phyloP scores from a whole-genome alignment of 64 coral and sea anemone genomes.

The Pachyseris speciosa region DNA sequence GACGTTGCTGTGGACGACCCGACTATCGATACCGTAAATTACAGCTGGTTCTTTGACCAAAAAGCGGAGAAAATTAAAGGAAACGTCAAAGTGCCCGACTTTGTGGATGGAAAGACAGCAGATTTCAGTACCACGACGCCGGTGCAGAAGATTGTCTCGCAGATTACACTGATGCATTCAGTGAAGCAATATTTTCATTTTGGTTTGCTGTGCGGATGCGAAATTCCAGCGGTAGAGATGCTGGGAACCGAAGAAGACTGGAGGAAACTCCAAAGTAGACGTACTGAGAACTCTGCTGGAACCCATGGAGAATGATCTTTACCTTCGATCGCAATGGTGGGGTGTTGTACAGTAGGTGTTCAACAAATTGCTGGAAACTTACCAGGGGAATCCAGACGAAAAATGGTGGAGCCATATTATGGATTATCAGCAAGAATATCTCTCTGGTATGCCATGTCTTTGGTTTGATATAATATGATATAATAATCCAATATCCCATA shows the following conservation, averaged over 20 bases:
- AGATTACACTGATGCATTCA: conserved; percentile 82
- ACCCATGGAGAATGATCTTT: conserved; percentile 49
- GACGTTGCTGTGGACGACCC: conserved; percentile 21
- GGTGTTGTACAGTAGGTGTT: conserved; percentile 38
- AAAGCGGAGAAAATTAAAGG: conserved; percentile 40
- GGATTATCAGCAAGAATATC: background rate
- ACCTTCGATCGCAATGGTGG: conserved; percentile 29
- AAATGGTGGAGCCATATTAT: conserved; percentile 80
- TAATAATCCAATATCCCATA: too few species aligned
- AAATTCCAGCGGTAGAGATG: conserved; percentile 74
- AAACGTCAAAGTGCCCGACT: conserved; percentile 75
- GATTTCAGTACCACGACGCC: conserved; percentile 67
- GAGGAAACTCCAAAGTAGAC: conserved; percentile 58
- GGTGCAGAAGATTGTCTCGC: conserved; percentile 79
- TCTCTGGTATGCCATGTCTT: conserved; percentile 21
- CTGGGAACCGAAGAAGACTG: conserved; percentile 66
- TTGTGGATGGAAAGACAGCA: conserved; percentile 71
- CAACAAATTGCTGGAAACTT: conserved; percentile 62
- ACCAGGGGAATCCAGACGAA: conserved; percentile 31
- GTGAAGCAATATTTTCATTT: conserved; percentile 66
- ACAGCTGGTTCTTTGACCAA: conserved; percentile 76
- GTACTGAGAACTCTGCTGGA: conserved; percentile 41
- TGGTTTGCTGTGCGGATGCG: conserved; percentile 20
- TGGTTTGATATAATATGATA: too few species aligned
- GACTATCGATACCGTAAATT: conserved; percentile 49